A percentile compares a stretch with the other conserved stretches of the same genome.
These are phyloP conservation scores for Hypocryptadius cinnamomeus DNA, from an alignment of 2,113 vertebrate genomes.

Conservation along the genomic window DNA sequence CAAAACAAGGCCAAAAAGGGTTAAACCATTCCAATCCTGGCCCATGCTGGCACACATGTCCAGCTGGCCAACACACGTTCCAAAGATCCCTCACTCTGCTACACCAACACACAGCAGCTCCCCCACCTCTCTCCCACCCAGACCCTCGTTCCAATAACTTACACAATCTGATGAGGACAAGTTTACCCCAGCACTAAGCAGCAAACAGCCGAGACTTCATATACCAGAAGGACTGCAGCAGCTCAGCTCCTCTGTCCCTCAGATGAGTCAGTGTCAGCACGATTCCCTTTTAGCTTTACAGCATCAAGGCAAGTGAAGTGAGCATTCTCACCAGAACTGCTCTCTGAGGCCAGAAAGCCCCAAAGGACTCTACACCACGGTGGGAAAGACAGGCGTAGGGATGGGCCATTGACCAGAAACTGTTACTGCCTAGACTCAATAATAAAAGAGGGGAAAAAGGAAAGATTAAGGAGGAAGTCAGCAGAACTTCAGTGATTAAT, in stretches of 20 bases:
- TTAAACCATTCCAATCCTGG: background rate
- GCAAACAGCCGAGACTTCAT: background rate
- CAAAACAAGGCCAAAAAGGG: background rate
- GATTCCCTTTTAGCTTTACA: rapidly evolving
- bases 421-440: too few species aligned
- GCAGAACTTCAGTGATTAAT: background rate
- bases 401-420: background rate
- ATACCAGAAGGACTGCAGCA: background rate
- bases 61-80: rapidly evolving
- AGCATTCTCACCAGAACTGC: background rate
- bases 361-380: rapidly evolving
- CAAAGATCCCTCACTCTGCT: background rate
- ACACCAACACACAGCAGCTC: background rate
- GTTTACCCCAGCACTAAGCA: background rate
- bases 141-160: rapidly evolving
- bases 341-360: background rate
- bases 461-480: background rate
- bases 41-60: rapidly evolving
- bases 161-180: rapidly evolving
- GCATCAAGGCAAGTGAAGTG: rapidly evolving
- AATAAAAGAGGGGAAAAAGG: background rate
- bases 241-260: background rate
- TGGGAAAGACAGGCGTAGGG: background rate
- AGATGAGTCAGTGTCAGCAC: background rate
- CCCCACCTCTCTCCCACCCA: background rate